Conservation (phyloP, 2,888 invertebrate genomes). For the Xestia c-nigrum region DNA sequence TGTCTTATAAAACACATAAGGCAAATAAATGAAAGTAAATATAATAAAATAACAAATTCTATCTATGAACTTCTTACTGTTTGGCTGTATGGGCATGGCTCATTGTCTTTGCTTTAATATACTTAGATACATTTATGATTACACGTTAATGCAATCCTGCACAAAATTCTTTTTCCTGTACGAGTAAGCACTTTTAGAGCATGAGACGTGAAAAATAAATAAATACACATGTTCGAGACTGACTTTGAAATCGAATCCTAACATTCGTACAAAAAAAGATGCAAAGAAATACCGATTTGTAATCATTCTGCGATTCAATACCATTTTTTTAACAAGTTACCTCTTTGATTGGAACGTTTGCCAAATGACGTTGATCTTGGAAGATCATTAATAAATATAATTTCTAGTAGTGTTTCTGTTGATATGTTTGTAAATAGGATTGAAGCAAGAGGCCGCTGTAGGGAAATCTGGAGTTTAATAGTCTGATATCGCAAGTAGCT, state of each 20-base stretch:
- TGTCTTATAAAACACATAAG: no score
- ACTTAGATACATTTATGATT: no score
- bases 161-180: no score
- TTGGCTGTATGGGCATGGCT: no score
- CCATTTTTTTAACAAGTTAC: background rate
- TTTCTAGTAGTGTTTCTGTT: constrained; percentile 4
- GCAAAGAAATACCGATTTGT: background rate
- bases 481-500: background rate
- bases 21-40: no score
- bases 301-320: constrained; percentile 2
- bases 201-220: no score
- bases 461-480: background rate
- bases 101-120: no score
- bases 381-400: constrained; percentile 36
- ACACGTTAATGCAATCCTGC: no score
- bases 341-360: constrained; percentile 31
- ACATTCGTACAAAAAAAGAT: background rate
- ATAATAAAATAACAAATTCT: no score
- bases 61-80: no score
- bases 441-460: constrained; percentile 6
- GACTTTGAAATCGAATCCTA: background rate
- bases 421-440: background rate
- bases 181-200: no score
- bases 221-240: background rate
- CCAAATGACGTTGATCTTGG: constrained; percentile 29